Evolutionary conservation across 2,888 invertebrate genomes (phyloP), one percentile per base, ranked within the genome.

Genomic region (Lordiphosa andalusiaca): DNA sequence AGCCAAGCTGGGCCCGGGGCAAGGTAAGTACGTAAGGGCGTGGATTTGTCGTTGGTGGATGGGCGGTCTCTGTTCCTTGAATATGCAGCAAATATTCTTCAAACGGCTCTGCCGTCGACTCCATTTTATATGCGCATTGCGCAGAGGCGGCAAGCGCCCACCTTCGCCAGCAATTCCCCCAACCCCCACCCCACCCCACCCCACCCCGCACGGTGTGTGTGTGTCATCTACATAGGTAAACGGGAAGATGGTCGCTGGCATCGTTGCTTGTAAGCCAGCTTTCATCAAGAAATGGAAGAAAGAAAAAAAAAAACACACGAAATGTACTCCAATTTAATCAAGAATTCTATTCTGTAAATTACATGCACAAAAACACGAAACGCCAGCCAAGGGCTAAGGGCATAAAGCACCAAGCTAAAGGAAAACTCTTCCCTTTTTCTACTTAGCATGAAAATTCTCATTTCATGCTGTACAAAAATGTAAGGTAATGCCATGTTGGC

Each of bases 241-340:
- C 60, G 75, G 67, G 60, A 78, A 55, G 46, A 76, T 63, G 67
- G 69, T 51, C 63, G 59, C 23, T 52, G 40, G 36, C 40, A 38
- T 41, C 44, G 49, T 51, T 16, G 61, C 40, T 53, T 52, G 69
- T 62, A 67, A 81, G 69, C 81, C 67, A 30, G 21, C 33, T 38
- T 19, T 40, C 36, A 19, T 46, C 37, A 16, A 30, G 25, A 12
- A 16, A 12, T 10, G 50, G 16, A 39, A 13, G 21, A 16, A 9
- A 53, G 39, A 39, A 25, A 2, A 25, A 38, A 50, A 54, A 47
- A 42, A 70, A 47, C 63, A 49, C 64, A 85, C 83, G 71, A 82
- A 82, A 85, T 82, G 83, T 78, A 76, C 85, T 78, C 86, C 86
- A 82, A 75, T 85, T 82, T 84, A 85, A 82, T 85, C 84, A 84